These are phyloP conservation scores for Psilopsiagon aurifrons DNA, from an alignment of 2,113 vertebrate genomes.

Conservation along the genomic window DNA sequence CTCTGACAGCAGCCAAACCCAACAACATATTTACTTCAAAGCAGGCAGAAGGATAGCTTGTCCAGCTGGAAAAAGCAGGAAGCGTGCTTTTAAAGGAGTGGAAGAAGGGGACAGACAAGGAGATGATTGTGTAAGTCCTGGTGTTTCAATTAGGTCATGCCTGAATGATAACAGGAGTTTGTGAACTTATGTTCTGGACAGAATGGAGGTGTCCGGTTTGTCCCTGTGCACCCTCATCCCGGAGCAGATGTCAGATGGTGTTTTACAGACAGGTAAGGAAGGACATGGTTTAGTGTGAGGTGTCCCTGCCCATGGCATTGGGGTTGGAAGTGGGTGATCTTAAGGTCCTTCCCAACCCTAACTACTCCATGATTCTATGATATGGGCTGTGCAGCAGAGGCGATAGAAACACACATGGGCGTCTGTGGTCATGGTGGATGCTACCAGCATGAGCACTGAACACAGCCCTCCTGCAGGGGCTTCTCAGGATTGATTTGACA, in stretches of 20 bases:
- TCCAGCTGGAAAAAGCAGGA: constrained; percentile 57
- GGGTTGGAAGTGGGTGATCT: no score
- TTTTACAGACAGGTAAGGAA: neutral
- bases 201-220: neutral
- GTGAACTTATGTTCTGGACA: constrained; percentile 1
- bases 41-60: constrained; percentile 14
- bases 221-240: neutral
- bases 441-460: rapidly evolving
- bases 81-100: neutral
- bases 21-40: constrained; percentile 55
- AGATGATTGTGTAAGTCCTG: constrained; percentile 28
- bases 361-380: no score
- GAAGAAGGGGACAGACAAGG: neutral
- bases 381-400: neutral
- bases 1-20: constrained; percentile 39
- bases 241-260: neutral
- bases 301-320: no score
- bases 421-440: rapidly evolving
- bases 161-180: neutral
- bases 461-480: neutral
- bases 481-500: neutral
- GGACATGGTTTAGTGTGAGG: no score
- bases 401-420: neutral
- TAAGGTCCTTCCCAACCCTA: no score
- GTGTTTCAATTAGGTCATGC: constrained; percentile 10